Base-by-base conservation (phyloP, 2,113 vertebrate species). In the Toxotes chatareus region DNA sequence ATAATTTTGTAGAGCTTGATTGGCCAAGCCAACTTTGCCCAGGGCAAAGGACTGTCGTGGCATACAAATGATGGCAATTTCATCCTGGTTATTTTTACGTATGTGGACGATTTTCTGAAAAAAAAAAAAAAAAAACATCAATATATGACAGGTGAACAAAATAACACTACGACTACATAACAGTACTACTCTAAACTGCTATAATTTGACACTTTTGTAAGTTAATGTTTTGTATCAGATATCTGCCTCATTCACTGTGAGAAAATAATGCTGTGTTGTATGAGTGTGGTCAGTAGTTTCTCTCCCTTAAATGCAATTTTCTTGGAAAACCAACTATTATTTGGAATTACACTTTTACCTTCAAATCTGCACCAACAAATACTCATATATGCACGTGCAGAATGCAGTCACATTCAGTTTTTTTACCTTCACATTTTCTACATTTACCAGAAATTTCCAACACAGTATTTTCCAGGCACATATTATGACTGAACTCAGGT, bases 1-100 rank as follows among this genome's bases (percentile, higher is more conserved):
- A 42, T 82, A 44, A 71, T 74, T 87, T 67, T 70, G 46, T 4
- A 62, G 1, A 77, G 85, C 51, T 85, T 70, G 60, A 70, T 75
- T 75, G 8, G 68, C 40, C 16, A 27, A 62, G 44, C 68, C 78
- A 80, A 66, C 53, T 65, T 68, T 64, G 76, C 82, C 51, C 6
- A 1, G 17, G 64, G 76, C 59, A 49, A 55, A 9, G 2, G 5
- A 56, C 55, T 1, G 0, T 16, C 36, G 3, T 8, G 42, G 70
- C 59, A 85, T 80, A 81, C 49, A 62, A 21, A 89, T 78, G 7
- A 71, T 17, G 44, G 44, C 0, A 9, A 21, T 17, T 67, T 67
- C 57, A 63, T 13, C 21, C 11, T n/a, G 4, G 3, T 42, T 57
- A 1, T 61, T n/a, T 63, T 31, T 27, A 57, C 57, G 62, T 42